A percentile compares a stretch with the other conserved stretches of the same genome.
phyloP scores from a whole-genome alignment of 2,888 invertebrate species.

The Aphodius sticticus region DNA sequence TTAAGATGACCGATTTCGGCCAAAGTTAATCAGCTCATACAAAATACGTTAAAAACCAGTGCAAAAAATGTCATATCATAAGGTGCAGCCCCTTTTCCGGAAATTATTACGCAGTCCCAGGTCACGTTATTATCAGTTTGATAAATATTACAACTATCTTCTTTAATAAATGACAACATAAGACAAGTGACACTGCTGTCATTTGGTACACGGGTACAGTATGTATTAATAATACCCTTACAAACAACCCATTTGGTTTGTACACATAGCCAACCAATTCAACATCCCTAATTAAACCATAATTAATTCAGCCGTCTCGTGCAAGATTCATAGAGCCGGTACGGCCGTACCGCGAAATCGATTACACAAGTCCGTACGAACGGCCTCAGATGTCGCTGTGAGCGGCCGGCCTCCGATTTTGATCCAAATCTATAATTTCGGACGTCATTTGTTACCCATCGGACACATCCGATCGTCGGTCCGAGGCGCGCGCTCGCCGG shows the following conservation, averaged over 20 bases:
- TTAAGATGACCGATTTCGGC: too few species aligned
- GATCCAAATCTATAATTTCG: constrained; percentile 17
- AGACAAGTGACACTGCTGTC: too few species aligned
- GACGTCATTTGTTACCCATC: constrained; percentile 23
- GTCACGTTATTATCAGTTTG: too few species aligned
- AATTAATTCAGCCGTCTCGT: constrained; percentile 19
- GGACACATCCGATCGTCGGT: constrained; percentile 7
- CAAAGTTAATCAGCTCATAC: too few species aligned
- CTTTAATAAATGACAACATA: too few species aligned
- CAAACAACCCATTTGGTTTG: background rate
- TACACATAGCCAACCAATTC: background rate
- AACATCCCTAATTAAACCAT: constrained; percentile 19
- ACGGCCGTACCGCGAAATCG: constrained; percentile 12
- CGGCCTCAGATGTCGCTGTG: constrained; percentile 13
- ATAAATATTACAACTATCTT: too few species aligned
- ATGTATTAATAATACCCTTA: background rate
- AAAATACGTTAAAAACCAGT: too few species aligned
- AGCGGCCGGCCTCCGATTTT: constrained; percentile 13
- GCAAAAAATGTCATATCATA: too few species aligned
- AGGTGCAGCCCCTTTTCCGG: too few species aligned
- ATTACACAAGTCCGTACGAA: constrained; percentile 12
- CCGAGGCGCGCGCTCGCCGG: background rate
- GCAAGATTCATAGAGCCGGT: constrained; percentile 12
- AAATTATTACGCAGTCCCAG: too few species aligned
- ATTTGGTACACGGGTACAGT: too few species aligned